phyloP scores from a whole-genome alignment of 2,113 vertebrate genomes.

The Toxostoma redivivum region DNA sequence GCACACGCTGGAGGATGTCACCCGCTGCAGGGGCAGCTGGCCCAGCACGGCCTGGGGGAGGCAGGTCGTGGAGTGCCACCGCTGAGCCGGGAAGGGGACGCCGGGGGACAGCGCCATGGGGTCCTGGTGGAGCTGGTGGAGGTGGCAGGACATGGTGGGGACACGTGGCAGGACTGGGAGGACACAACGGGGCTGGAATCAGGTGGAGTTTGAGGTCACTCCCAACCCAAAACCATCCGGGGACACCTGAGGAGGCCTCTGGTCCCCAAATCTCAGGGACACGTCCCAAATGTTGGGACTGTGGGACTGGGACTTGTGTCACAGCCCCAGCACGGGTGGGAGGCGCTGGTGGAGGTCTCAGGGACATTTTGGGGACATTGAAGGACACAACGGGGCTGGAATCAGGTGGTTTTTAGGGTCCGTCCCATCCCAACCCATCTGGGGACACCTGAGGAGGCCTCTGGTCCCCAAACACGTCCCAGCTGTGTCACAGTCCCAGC shows the following conservation, averaged over 20 bases:
- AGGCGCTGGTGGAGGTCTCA: background rate
- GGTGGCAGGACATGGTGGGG: constrained; percentile 5
- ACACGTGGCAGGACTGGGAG: background rate
- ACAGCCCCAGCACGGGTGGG: background rate
- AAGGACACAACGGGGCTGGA: too few relatives aligned
- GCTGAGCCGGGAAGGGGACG: rapidly evolving
- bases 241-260: background rate
- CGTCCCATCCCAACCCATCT: background rate
- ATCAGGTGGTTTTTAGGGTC: too few relatives aligned
- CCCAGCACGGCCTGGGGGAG: background rate
- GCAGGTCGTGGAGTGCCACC: background rate
- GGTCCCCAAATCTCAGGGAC: background rate
- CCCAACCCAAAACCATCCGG: background rate
- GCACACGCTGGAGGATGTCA: background rate
- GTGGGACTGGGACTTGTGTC: too few relatives aligned
- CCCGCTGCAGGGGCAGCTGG: background rate
- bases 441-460: background rate
- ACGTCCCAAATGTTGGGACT: too few relatives aligned
- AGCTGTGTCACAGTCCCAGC: background rate
- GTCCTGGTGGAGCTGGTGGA: background rate
- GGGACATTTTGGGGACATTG: background rate
- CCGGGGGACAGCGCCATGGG: rapidly evolving
- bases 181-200: background rate
- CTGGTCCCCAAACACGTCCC: background rate
- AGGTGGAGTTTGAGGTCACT: background rate